These are phyloP conservation scores for Meliscaeva auricollis DNA, from an alignment of 2,888 invertebrate genomes.

Conservation along the genomic window DNA sequence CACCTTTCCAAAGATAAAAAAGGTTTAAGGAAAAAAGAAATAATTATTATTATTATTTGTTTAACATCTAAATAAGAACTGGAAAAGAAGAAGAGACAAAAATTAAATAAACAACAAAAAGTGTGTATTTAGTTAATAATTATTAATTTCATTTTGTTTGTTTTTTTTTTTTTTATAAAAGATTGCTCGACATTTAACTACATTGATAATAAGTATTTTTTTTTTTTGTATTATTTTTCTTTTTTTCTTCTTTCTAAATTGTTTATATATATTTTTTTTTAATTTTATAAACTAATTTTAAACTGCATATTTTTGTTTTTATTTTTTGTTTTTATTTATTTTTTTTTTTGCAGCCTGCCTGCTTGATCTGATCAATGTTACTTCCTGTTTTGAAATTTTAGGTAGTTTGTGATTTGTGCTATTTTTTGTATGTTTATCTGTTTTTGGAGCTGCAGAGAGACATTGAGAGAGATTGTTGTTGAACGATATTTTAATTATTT, in stretches of 20 bases:
- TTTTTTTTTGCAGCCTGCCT: conserved; percentile 55
- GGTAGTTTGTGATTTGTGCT: conserved; percentile 62
- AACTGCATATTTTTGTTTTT: conserved; percentile 19
- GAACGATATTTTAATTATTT: conserved; percentile 35
- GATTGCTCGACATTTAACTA: conserved; percentile 73
- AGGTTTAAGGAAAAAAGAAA: not conserved
- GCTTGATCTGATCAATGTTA: conserved; percentile 35
- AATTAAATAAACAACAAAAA: conserved; percentile 23
- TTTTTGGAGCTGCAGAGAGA: conserved; percentile 23
- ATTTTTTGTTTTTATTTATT: no score
- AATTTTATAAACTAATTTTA: conserved; percentile 25
- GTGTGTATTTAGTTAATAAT: conserved; percentile 21
- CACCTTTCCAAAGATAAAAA: not conserved
- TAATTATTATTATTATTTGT: conserved; percentile 30
- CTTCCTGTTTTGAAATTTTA: conserved; percentile 14
- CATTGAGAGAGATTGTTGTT: conserved; percentile 21
- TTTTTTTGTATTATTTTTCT: no score
- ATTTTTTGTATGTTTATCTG: conserved; percentile 8
- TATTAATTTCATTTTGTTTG: conserved; percentile 4
- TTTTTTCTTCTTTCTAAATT: conserved; percentile 34
- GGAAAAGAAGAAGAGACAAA: conserved; percentile 17
- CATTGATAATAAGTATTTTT: conserved; percentile 71
- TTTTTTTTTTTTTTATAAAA: conserved; percentile 45
- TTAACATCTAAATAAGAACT: conserved; percentile 51
- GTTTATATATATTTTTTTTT: conserved; percentile 21